Evolutionary conservation across 2,113 vertebrate species (phyloP).

Genomic region (Chloroceryle aenea): DNA sequence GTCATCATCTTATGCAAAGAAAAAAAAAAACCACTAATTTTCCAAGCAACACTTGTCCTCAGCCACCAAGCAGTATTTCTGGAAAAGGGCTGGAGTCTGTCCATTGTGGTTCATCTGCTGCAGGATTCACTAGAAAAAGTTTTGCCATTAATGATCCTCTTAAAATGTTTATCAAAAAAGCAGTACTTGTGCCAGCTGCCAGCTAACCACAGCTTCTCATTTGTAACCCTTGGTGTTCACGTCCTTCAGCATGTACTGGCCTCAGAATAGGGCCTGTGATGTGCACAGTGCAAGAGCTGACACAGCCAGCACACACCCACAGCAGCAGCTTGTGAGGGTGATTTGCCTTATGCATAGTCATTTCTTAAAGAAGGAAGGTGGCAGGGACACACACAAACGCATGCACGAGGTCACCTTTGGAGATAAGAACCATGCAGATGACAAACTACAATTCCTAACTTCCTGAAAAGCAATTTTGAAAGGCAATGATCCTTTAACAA

Average conservation of each 20-base stretch:
- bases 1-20: not conserved
- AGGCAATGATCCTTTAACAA: not conserved
- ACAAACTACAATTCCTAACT: not conserved
- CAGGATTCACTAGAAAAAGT: not conserved
- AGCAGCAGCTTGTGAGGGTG: rapidly evolving
- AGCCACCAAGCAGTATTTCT: not conserved
- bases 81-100: not conserved
- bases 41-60: not conserved
- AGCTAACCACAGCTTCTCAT: not conserved
- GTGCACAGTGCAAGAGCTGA: not conserved
- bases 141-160: not conserved
- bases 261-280: not conserved
- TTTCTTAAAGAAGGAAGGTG: not conserved
- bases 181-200: not conserved
- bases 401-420: not conserved
- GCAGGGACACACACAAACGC: not conserved
- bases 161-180: not conserved
- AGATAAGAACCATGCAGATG: not conserved
- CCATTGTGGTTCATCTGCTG: not conserved
- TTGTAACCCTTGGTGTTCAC: not conserved
- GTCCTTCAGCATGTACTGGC: not conserved
- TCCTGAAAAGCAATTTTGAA: not conserved
- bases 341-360: rapidly evolving
- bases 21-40: not conserved
- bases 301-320: rapidly evolving